A percentile compares a stretch with the other conserved stretches of the same genome.
Evolutionary conservation across 2,113 vertebrate genomes (phyloP).

Genomic region (Nerophis ophidion): DNA sequence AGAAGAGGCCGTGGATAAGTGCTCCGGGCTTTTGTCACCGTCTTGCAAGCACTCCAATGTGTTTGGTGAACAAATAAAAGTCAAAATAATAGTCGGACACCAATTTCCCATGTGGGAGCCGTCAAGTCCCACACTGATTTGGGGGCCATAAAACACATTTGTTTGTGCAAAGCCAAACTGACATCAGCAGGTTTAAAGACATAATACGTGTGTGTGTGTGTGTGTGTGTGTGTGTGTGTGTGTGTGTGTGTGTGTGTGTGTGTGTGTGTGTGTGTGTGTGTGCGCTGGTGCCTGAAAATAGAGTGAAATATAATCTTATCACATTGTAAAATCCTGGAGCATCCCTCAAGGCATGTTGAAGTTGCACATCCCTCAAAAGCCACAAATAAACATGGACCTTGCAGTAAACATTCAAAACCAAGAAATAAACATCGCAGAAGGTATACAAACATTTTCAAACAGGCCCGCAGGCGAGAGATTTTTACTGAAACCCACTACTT

Average conservation of each 20-base stretch:
- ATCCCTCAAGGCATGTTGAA: background rate
- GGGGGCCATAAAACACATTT: background rate
- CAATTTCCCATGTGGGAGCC: constrained; percentile 5
- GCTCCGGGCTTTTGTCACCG: too few species aligned
- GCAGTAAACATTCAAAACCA: background rate
- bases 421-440: background rate
- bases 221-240: too few species aligned
- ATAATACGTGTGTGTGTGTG: background rate
- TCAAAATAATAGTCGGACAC: background rate
- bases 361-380: background rate
- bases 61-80: background rate
- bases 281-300: background rate
- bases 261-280: too few species aligned
- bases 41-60: too few species aligned
- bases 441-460: constrained; percentile 1
- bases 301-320: background rate
- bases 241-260: too few species aligned
- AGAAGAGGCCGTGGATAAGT: constrained; percentile 2
- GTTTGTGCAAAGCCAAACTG: background rate
- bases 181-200: background rate
- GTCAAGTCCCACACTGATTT: background rate
- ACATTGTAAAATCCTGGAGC: constrained; percentile 1
- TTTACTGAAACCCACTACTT: too few species aligned
- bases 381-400: background rate
- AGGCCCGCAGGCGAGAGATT: too few species aligned